phyloP scores from a whole-genome alignment of 2,113 vertebrate genomes.

The Serinus canaria region DNA sequence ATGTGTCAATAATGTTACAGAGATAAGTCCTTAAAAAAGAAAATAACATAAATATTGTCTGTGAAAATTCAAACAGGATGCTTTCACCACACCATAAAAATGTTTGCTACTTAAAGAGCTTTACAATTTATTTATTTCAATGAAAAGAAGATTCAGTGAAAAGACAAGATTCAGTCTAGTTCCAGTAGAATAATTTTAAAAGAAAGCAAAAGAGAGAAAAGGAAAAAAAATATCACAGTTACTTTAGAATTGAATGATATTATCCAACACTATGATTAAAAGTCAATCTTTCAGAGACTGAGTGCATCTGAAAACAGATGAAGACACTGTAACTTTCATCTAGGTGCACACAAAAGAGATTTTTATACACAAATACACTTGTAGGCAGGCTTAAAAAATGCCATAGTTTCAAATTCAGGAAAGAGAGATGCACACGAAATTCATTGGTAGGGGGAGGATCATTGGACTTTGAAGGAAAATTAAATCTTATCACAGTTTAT shows the following conservation, averaged over 20 bases:
- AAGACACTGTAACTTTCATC: neutral
- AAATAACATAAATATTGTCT: constrained; percentile 13
- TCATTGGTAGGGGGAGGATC: neutral
- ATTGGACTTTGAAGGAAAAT: neutral
- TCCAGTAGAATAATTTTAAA: neutral
- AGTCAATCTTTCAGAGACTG: neutral
- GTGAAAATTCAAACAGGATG: neutral
- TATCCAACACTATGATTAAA: neutral
- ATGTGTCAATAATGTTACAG: constrained; percentile 60
- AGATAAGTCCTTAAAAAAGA: constrained; percentile 35
- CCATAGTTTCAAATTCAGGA: neutral
- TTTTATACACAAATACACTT: neutral
- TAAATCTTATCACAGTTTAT: neutral
- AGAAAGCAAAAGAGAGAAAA: neutral
- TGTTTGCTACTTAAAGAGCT: neutral
- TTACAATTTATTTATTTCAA: neutral
- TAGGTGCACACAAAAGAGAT: neutral
- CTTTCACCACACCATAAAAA: constrained; percentile 8
- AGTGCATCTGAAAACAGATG: neutral
- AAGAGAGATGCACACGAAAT: neutral
- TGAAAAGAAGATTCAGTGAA: neutral
- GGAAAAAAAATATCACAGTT: neutral
- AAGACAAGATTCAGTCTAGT: neutral
- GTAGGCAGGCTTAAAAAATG: neutral
- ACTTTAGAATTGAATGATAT: neutral